phyloP scores from a whole-genome alignment of 2,888 invertebrate species.

The Tipula unca region DNA sequence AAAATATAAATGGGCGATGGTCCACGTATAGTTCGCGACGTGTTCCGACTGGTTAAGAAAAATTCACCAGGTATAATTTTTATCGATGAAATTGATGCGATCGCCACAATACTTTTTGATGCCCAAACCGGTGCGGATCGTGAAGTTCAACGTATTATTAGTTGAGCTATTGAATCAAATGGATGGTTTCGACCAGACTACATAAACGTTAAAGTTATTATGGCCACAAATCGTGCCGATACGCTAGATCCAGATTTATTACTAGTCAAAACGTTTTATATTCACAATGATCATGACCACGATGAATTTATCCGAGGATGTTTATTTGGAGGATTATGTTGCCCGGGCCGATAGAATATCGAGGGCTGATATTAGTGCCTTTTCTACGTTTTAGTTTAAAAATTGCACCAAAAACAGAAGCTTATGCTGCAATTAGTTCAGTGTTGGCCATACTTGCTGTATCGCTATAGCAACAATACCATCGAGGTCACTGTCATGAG shows the following conservation, averaged over 20 bases:
- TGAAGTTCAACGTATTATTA: constrained; percentile 95
- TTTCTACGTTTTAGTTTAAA: constrained; percentile 98
- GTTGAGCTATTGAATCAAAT: constrained; percentile 97
- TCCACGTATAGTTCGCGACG: constrained; percentile 98
- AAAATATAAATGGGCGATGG: constrained; percentile 99
- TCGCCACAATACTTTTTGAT: constrained; percentile 98
- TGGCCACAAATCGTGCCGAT: constrained; percentile 96
- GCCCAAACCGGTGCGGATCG: constrained; percentile 98
- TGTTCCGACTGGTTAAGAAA: constrained; percentile 97
- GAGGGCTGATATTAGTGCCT: constrained; percentile 98
- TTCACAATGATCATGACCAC: constrained; percentile 95
- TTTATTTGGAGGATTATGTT: constrained; percentile 97
- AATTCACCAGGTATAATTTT: constrained; percentile 99
- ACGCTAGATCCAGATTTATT: constrained; percentile 85
- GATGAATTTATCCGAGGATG: constrained; percentile 98
- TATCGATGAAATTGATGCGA: constrained; percentile 99
- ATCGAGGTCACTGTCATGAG: too few species aligned
- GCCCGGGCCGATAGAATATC: constrained; percentile 98
- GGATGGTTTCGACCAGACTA: constrained; percentile 99
- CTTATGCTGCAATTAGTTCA: too few species aligned
- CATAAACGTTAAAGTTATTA: constrained; percentile 98
- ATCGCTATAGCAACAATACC: too few species aligned
- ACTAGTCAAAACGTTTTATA: constrained; percentile 78
- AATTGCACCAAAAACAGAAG: constrained; percentile 99
- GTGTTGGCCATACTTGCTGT: too few species aligned